Base-by-base conservation (phyloP, 2,113 vertebrate genomes). In the Periophthalmodon schlosseri region DNA sequence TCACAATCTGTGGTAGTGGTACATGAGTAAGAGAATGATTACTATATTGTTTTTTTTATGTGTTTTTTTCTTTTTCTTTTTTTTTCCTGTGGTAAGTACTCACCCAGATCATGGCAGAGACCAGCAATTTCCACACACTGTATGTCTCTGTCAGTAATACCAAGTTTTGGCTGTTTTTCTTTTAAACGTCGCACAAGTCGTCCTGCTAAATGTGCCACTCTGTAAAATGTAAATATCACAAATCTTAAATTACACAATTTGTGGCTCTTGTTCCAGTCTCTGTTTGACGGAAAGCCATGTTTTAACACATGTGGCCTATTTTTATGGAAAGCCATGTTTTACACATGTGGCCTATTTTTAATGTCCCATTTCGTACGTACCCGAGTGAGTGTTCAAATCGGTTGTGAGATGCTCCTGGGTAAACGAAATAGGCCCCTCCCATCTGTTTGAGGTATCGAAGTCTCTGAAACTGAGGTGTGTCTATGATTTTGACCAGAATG, bases 381-480 rank as follows among this genome's bases (percentile, higher is more conserved):
- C 76, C 76, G 13, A 72, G 50, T 1, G 76, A 78, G 47, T 78
- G 76, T 7, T 78, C 76, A 73, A 69, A 78, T 34, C 76, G 70
- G 65, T 63, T 78, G 76, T 78, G 76, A 21, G 95, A 96, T 0
- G 96, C 98, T 84, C 98, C 97, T 0, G 97, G 96, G 24, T 96
- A 99, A 18, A 99, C 96, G 77, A 95, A 95, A 88, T 98, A 99
- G 0, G 93, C 85, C 1, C 94, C 96, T 16, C 98, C 97, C 44
- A 99, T 90, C 89, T 99, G 98, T 81, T 97, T 99, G 74, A 99
- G 94, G 78, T 96, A 92, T 10, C 97, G 88, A 1, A 99, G 95
- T 24, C 97, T 94, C 84, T 99, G 97, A 89, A 99, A 99, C 50
- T 99, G 96, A n/a, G 96, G 97, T 0, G 97, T 99, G 91, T 99